These are phyloP conservation scores for Terrapene triunguis DNA, from an alignment of 2,113 vertebrate genomes.

Conservation along the genomic window DNA sequence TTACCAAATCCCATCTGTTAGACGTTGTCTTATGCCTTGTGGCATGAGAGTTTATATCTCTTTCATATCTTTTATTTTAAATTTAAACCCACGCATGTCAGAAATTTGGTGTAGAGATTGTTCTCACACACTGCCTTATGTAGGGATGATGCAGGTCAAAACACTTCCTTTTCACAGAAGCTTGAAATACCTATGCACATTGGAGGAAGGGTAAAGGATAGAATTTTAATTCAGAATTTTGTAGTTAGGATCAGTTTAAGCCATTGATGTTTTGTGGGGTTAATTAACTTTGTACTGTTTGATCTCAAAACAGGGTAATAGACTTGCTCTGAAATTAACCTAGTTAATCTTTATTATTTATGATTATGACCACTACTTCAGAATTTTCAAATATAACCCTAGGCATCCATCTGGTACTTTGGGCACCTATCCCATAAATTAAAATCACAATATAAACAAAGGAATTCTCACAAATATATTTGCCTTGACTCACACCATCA, in stretches of 20 bases:
- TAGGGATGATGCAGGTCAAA: background rate
- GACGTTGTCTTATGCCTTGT: background rate
- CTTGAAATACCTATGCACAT: background rate
- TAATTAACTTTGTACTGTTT: background rate
- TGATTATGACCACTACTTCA: background rate
- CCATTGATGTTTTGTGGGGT: background rate
- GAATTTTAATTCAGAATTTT: background rate
- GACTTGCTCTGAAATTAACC: background rate
- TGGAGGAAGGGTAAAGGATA: background rate
- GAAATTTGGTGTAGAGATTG: background rate
- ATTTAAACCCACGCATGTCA: background rate
- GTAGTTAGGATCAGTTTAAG: background rate
- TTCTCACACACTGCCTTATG: background rate
- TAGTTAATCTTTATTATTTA: background rate
- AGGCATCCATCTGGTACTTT: background rate
- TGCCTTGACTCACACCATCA: background rate
- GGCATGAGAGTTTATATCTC: background rate
- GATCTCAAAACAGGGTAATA: background rate
- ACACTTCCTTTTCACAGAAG: background rate
- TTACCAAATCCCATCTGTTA: background rate
- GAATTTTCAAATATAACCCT: background rate
- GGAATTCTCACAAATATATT: background rate
- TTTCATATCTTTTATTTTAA: background rate
- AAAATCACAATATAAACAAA: background rate
- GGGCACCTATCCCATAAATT: background rate